These are phyloP conservation scores for Xenentodon cancila DNA, from an alignment of 2,797 vertebrate genomes.

Conservation along the genomic window DNA sequence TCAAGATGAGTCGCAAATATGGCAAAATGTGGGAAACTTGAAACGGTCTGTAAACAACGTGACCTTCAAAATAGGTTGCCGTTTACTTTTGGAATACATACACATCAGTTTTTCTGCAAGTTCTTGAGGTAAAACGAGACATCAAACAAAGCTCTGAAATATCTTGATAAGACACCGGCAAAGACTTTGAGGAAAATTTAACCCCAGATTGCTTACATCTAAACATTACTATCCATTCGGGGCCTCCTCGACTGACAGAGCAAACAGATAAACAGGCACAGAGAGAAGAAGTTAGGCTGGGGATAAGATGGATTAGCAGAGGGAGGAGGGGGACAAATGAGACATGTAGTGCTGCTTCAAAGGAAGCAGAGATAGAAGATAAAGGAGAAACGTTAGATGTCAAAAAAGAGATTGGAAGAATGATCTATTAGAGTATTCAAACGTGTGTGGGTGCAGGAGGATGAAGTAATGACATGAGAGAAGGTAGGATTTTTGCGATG, in stretches of 20 bases:
- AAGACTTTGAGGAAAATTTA: slow-evolving; percentile 43
- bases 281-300: slow-evolving; percentile 35
- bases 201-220: slow-evolving; percentile 20
- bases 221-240: slow-evolving; percentile 42
- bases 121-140: slow-evolving; percentile 6
- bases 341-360: slow-evolving; percentile 63
- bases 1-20: too few species aligned
- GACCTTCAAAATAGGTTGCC: too few species aligned
- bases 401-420: slow-evolving; percentile 45
- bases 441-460: slow-evolving; percentile 32
- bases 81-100: too few species aligned
- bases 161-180: slow-evolving; percentile 31
- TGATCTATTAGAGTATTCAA: slow-evolving; percentile 65
- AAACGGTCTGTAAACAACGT: too few species aligned
- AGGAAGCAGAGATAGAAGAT: slow-evolving; percentile 56
- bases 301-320: slow-evolving; percentile 50
- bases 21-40: too few species aligned
- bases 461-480: slow-evolving; percentile 26
- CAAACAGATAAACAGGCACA: slow-evolving; percentile 49
- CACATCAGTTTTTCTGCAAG: too few species aligned
- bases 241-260: slow-evolving; percentile 31
- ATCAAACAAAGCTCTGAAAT: slow-evolving; percentile 14
- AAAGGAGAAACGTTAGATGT: slow-evolving; percentile 46
- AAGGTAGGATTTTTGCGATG: slow-evolving; percentile 22
- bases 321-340: slow-evolving; percentile 40